Conservation (phyloP, 2,797 vertebrate genomes). For the Rhinogobio ventralis region DNA sequence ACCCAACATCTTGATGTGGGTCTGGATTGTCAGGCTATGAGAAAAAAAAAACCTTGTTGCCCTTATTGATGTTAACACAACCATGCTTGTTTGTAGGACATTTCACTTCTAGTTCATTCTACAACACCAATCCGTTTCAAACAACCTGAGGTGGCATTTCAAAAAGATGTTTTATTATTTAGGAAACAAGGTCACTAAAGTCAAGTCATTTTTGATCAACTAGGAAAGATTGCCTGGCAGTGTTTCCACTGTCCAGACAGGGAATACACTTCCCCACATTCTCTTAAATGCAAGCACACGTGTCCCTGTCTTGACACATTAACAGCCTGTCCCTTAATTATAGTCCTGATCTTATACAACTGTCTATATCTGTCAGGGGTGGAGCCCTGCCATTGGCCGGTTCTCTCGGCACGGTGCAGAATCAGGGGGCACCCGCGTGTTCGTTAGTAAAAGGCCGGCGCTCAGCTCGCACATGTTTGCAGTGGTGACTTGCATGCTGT, state of each 20-base stretch:
- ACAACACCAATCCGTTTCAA: neutral
- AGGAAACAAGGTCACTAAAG: conserved; percentile 18
- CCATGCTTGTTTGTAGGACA: neutral
- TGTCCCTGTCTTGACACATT: conserved; percentile 1
- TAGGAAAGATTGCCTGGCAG: neutral
- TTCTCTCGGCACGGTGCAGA: conserved; percentile 51
- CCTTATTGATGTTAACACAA: neutral
- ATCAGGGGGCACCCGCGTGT: conserved; percentile 61
- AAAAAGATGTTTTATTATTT: neutral
- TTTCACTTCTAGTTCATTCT: neutral
- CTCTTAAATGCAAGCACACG: neutral
- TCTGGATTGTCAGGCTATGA: too few relatives aligned
- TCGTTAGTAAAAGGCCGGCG: neutral
- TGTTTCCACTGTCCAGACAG: neutral
- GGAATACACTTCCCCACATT: conserved; percentile 19
- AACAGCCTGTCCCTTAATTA: conserved; percentile 57
- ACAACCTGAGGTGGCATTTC: too few relatives aligned
- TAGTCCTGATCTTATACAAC: conserved; percentile 70
- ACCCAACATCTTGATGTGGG: too few relatives aligned
- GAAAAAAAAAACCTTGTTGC: neutral
- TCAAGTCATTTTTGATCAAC: neutral
- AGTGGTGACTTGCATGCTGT: conserved; percentile 52
- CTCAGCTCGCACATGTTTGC: conserved; percentile 65
- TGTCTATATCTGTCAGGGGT: conserved; percentile 44
- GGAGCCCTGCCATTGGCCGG: conserved; percentile 52